Conservation (phyloP, 2,888 invertebrate genomes). For the Aphodius sticticus region DNA sequence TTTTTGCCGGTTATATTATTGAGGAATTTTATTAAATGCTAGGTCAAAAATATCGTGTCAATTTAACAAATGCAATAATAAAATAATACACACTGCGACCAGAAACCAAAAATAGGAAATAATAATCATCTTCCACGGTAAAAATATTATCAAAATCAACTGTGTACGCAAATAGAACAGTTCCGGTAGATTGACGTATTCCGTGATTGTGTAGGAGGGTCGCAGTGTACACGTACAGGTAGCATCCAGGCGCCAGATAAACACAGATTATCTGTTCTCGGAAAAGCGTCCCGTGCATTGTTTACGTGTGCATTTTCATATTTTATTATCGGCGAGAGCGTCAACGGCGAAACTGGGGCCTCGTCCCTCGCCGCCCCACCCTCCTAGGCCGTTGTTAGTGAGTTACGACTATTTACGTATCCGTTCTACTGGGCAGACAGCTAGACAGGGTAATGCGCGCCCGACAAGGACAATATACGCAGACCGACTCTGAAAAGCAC, state of each 20-base stretch:
- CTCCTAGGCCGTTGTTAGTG: neutral
- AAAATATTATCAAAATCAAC: too few relatives aligned
- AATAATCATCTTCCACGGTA: too few relatives aligned
- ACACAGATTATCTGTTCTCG: neutral
- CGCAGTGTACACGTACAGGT: neutral
- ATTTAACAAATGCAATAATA: too few relatives aligned
- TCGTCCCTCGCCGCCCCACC: too few relatives aligned
- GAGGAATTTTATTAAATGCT: too few relatives aligned
- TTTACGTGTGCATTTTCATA: constrained; percentile 4
- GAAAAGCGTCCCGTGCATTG: neutral
- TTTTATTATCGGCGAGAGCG: neutral
- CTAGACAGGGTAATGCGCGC: neutral
- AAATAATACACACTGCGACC: too few relatives aligned
- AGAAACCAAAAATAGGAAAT: too few relatives aligned
- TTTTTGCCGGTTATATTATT: too few relatives aligned
- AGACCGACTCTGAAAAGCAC: neutral
- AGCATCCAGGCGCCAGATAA: neutral
- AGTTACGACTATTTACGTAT: neutral
- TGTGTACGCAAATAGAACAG: too few relatives aligned
- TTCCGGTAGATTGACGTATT: neutral
- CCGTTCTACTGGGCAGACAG: neutral
- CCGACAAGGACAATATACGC: constrained; percentile 4
- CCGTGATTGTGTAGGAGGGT: neutral
- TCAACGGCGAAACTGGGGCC: neutral
- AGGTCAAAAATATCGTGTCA: too few relatives aligned